Evolutionary conservation across 2,888 invertebrate species (phyloP), one percentile per base, ranked within the genome.

Genomic region (Eupithecia subumbrata): DNA sequence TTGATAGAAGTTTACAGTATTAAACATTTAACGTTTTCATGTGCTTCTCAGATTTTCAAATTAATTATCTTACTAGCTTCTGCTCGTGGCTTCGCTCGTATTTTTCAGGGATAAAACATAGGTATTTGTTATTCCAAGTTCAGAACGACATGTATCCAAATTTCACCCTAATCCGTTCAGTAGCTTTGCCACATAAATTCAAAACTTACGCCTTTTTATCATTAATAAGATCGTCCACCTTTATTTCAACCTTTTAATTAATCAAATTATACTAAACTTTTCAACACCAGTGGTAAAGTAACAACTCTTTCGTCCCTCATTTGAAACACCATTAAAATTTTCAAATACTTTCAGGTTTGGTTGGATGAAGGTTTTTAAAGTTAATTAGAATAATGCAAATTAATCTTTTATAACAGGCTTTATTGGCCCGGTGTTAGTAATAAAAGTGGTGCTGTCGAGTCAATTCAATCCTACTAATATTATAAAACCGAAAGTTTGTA

Each of bases 341-440:
- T 22, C 60, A 25, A 60, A 60, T 60, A 60, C 60, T 60, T 60
- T 60, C 25, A 5, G 60, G 25, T 60, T 60, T 25, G 60, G 60
- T 5, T 60, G 56, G 56, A 56, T 60, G 56, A 12, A 60, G 1
- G 12, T 60, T 60, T 60, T 60, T 14, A 3, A 25, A 60, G 60
- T 60, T 25, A 25, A 60, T 60, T 60, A 60, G 25, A 60, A 60
- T 25, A 60, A 60, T 60, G 60, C 60, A 60, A 60, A 60, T 60
- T 60, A 12, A 14, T 60, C 4, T 60, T 25, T 25, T 60, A 60
- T 25, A 11, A 60, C 25, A 25, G 56, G 56, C 11, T 22, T 22
- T 56, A 56, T 5, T 12, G 22, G 8, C 14, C 25, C 25, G 25
- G 4, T 60, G 14, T 60, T 60, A 25, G 12, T 25, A 60, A 14